phyloP scores from a whole-genome alignment of 30 jellyfish, hydroid and myxozoan genomes.

The Aurelia sp. region DNA sequence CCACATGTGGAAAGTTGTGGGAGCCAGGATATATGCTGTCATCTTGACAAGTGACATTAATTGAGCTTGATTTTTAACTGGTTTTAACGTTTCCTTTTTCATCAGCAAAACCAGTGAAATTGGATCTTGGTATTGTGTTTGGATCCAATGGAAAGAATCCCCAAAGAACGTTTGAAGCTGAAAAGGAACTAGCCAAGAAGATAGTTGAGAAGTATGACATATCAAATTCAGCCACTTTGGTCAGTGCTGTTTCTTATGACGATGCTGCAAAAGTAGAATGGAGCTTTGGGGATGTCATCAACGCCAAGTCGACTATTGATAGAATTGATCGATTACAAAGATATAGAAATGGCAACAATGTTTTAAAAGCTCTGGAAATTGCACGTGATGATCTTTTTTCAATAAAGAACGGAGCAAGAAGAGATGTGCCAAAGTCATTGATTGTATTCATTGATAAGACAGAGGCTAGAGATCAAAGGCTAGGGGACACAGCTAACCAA shows the following conservation, averaged over 20 bases:
- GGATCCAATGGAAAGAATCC: constrained; percentile 48
- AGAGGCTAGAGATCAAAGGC: neutral
- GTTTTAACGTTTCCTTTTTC: neutral
- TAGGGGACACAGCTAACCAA: constrained; percentile 17
- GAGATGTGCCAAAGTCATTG: constrained; percentile 45
- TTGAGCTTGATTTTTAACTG: no score
- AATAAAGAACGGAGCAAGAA: constrained; percentile 30
- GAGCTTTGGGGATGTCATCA: constrained; percentile 41
- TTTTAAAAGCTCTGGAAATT: constrained; percentile 58
- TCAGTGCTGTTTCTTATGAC: constrained; percentile 48
- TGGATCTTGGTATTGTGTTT: constrained; percentile 70
- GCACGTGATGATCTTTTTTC: constrained; percentile 33
- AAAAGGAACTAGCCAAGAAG: constrained; percentile 52
- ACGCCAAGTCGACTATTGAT: neutral
- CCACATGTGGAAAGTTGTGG: no score
- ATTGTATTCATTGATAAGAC: constrained; percentile 4
- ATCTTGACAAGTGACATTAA: no score
- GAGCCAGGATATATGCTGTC: no score
- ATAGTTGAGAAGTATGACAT: constrained; percentile 11
- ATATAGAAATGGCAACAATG: constrained; percentile 12
- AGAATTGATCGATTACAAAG: constrained; percentile 15
- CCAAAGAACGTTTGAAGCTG: constrained; percentile 16
- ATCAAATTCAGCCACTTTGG: constrained; percentile 33
- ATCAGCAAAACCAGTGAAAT: constrained; percentile 49
- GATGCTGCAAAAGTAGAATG: neutral